These are phyloP conservation scores for Clarias magur DNA, from an alignment of 2,113 vertebrate species.

Conservation along the genomic window DNA sequence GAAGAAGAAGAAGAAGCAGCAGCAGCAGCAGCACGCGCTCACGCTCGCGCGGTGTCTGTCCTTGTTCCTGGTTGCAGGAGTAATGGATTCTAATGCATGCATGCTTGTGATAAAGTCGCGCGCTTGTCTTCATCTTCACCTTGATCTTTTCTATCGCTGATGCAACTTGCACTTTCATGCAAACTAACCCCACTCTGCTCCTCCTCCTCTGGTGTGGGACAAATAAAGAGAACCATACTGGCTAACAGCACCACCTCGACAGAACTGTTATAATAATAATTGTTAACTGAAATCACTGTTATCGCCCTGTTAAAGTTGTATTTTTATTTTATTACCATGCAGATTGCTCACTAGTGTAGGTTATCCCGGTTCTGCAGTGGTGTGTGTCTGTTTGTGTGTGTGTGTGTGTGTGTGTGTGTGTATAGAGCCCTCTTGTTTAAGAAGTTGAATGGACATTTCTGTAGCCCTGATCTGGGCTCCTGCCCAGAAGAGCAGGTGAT, in stretches of 20 bases:
- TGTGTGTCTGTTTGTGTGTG: background rate
- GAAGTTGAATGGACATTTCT: constrained; percentile 49
- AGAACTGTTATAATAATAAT: no score
- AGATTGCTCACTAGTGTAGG: background rate
- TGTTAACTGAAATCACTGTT: no score
- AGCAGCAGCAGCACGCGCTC: no score
- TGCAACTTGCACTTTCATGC: background rate
- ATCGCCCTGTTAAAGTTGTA: background rate
- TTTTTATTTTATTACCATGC: background rate
- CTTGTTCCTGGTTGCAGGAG: background rate
- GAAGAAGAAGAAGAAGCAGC: background rate
- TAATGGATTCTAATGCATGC: background rate
- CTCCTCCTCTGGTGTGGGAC: background rate
- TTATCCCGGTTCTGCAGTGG: constrained; percentile 27
- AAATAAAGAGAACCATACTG: background rate
- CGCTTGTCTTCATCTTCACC: background rate
- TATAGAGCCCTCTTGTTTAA: constrained; percentile 42
- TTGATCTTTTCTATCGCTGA: background rate
- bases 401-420: background rate
- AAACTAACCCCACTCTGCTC: background rate
- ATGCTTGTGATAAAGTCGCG: background rate
- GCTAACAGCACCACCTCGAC: background rate
- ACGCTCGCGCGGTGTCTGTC: background rate
- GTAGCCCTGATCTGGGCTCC: constrained; percentile 49
- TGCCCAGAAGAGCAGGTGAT: constrained; percentile 61